Evolutionary conservation across 2,113 vertebrate genomes (phyloP).

Genomic region (Crotalus helleri): DNA sequence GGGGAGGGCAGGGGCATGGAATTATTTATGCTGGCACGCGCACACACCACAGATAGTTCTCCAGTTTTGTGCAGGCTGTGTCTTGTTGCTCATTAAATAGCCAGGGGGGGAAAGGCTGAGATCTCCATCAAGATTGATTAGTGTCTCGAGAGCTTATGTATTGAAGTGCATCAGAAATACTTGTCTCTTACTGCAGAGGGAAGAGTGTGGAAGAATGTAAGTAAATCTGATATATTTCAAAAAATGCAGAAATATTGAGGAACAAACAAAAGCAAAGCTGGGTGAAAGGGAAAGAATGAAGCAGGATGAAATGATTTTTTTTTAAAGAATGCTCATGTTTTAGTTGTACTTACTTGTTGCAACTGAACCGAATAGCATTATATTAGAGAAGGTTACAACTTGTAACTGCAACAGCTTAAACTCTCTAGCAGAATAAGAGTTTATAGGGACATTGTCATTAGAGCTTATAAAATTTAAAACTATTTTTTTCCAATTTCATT

Average conservation of each 20-base stretch:
- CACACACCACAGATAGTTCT: neutral
- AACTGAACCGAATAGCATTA: neutral
- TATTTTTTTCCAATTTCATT: neutral
- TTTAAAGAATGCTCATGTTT: neutral
- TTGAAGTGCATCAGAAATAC: neutral
- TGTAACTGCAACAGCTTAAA: neutral
- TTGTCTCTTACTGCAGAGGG: neutral
- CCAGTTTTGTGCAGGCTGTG: neutral
- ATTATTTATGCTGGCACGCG: neutral
- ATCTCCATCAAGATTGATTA: neutral
- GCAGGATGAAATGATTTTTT: neutral
- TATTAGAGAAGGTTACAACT: neutral
- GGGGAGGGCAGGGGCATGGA: too few relatives aligned
- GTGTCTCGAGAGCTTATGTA: neutral
- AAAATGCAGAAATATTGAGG: neutral
- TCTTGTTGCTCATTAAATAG: neutral
- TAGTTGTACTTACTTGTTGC: neutral
- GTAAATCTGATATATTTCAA: neutral
- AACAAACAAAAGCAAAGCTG: neutral
- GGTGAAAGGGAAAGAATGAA: neutral
- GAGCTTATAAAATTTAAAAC: neutral
- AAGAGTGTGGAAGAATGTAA: neutral
- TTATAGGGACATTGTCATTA: neutral
- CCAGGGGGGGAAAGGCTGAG: neutral
- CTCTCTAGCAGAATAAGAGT: neutral